Evolutionary conservation across 2,888 invertebrate genomes (phyloP).

Genomic region (Cetonia aurata): DNA sequence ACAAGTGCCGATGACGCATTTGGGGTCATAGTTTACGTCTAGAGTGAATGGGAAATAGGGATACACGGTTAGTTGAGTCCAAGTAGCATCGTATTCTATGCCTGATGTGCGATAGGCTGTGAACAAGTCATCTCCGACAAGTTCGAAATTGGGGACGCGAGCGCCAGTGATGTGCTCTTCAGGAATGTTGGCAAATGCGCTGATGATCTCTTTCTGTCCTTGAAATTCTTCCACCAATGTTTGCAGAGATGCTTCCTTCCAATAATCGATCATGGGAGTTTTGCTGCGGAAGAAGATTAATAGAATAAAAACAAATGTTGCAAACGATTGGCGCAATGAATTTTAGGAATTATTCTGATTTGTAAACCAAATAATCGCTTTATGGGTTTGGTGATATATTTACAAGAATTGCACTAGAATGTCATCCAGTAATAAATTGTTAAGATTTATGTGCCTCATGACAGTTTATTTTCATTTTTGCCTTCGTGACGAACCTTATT

Average conservation of each 20-base stretch:
- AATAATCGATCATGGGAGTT: slow-evolving; percentile 56
- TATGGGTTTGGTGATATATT: too few relatives aligned
- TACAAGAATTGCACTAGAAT: too few relatives aligned
- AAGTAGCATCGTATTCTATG: slow-evolving; percentile 74
- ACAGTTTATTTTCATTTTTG: too few relatives aligned
- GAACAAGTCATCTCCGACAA: slow-evolving; percentile 72
- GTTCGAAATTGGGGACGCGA: slow-evolving; percentile 68
- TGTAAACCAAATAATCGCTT: too few relatives aligned
- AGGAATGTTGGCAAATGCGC: slow-evolving; percentile 63
- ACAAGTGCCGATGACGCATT: slow-evolving; percentile 70
- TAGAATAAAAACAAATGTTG: too few relatives aligned
- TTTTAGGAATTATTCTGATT: too few relatives aligned
- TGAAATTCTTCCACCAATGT: slow-evolving; percentile 61
- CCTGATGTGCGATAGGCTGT: slow-evolving; percentile 68
- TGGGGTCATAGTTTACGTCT: slow-evolving; percentile 70
- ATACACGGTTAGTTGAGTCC: slow-evolving; percentile 67
- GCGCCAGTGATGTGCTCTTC: slow-evolving; percentile 58
- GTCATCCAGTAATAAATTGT: too few relatives aligned
- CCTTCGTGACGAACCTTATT: too few relatives aligned
- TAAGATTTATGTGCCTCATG: too few relatives aligned
- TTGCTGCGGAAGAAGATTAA: slow-evolving; percentile 3
- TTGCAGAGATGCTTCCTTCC: slow-evolving; percentile 58
- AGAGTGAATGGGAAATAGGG: slow-evolving; percentile 80
- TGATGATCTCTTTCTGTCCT: slow-evolving; percentile 61
- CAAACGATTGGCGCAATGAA: too few relatives aligned